A percentile compares a stretch with the other conserved stretches of the same genome.
phyloP scores from a whole-genome alignment of 1,140 invertebrate species.

The Brachionus sp. region DNA sequence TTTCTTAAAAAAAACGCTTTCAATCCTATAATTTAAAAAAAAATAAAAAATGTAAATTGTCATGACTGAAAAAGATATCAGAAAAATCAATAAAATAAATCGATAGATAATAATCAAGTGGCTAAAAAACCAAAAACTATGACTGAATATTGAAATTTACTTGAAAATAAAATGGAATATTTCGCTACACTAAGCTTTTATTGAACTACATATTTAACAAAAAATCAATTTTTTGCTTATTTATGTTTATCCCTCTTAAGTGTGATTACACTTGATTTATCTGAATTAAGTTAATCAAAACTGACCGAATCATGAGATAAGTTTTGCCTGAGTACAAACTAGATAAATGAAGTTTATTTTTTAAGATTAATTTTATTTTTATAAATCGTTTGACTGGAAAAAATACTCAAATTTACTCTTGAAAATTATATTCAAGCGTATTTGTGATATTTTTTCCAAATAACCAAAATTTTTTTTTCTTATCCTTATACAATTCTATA shows the following conservation, averaged over 20 bases:
- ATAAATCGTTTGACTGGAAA: background rate
- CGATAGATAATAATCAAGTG: background rate
- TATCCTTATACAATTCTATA: no score
- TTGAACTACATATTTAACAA: background rate
- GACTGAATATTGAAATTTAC: background rate
- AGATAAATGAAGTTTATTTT: background rate
- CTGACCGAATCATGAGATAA: background rate
- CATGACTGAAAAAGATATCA: background rate
- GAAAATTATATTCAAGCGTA: no score
- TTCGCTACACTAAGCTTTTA: background rate
- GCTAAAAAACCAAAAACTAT: background rate
- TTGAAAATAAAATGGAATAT: background rate
- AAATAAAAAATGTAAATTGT: background rate
- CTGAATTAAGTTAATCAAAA: background rate
- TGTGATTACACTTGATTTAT: background rate
- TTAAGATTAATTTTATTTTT: background rate
- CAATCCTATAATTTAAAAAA: background rate
- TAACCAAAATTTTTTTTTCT: no score
- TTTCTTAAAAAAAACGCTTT: background rate
- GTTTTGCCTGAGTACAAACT: background rate
- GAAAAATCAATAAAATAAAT: background rate
- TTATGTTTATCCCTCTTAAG: background rate
- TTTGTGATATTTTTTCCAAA: no score
- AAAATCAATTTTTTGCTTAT: background rate
- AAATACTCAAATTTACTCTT: background rate